Base-by-base conservation (phyloP, 2,797 vertebrate genomes). In the Enteromius treurensis region DNA sequence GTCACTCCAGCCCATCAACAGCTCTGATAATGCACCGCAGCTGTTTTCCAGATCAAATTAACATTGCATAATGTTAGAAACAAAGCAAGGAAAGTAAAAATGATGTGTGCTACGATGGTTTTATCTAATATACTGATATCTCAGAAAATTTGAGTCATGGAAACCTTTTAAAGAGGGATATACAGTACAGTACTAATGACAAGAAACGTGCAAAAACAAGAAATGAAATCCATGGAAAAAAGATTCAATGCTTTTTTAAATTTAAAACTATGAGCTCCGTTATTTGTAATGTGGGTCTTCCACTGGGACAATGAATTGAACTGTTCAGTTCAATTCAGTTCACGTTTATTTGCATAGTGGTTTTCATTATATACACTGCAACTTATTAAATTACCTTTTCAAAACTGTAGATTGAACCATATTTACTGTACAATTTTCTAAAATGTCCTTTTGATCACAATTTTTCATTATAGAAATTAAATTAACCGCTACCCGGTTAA, bases 1-100 rank as follows among this genome's bases (percentile, higher is more conserved):
- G 84, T 94, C 90, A 93, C 91, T 78, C 47, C 78, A 81, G 47
- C 91, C 87, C 90, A 88, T 91, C 92, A 89, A 85, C 81, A 84
- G 81, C 29, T 77, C 82, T 80, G 81, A 82, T 89, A 86, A 87
- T 83, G 85, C 73, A 68, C 67, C 79, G 80, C 90, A 91, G 86
- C 89, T 91, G 90, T 88, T 82, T 78, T 47, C 14, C 60, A 49
- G 10, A 32, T 64, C 14, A 32, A 49, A 65, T 47, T 2, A 13
- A 29, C 32, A 42, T 15, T 3, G 32, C 6, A 40, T 62, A 62
- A 60, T 76, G 10, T 62, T 29, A 62, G 3, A 62, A 9, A 21
- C 4, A 68, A 32, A 5, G 10, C 10, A 49, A 26, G n/a, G 26
- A n/a, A 42, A 10, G 21, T 53, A 13, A 14, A 74, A 37, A 21